Conservation (phyloP, 2,888 invertebrate species). For the Galeruca laticollis region DNA sequence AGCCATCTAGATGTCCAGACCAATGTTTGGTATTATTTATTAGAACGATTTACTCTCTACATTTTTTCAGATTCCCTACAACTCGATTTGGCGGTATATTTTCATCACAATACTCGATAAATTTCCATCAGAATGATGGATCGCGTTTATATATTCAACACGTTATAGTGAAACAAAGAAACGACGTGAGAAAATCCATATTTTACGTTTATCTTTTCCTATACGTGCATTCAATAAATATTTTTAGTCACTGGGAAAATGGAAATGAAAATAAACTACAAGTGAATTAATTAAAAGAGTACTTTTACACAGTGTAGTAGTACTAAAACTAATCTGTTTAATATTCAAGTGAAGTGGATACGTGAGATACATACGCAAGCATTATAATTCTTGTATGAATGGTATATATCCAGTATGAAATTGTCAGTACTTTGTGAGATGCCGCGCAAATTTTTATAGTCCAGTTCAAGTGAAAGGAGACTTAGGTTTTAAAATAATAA, state of each 20-base stretch:
- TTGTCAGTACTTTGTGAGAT: slow-evolving; percentile 12
- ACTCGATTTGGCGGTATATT: neutral
- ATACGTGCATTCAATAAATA: slow-evolving; percentile 10
- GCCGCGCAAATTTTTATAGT: slow-evolving; percentile 3
- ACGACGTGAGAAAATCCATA: slow-evolving; percentile 19
- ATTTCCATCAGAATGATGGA: neutral
- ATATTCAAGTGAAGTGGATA: slow-evolving; percentile 19
- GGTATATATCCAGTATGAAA: neutral
- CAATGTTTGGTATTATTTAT: no score
- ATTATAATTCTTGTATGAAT: slow-evolving; percentile 18
- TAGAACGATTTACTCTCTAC: no score
- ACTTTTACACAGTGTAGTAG: slow-evolving; percentile 12
- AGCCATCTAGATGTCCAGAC: no score
- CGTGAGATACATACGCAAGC: slow-evolving; percentile 18
- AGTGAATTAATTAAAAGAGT: slow-evolving; percentile 19
- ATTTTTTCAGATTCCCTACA: no score
- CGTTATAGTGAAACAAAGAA: neutral
- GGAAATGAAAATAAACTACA: neutral
- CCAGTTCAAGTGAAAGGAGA: neutral
- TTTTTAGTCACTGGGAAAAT: slow-evolving; percentile 25
- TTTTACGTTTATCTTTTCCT: slow-evolving; percentile 5
- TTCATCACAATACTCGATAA: neutral
- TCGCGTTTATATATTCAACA: neutral
- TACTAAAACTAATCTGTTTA: slow-evolving; percentile 10
- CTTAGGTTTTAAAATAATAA: neutral